phyloP scores from a whole-genome alignment of 2,113 vertebrate genomes.

The Coturnix japonica region DNA sequence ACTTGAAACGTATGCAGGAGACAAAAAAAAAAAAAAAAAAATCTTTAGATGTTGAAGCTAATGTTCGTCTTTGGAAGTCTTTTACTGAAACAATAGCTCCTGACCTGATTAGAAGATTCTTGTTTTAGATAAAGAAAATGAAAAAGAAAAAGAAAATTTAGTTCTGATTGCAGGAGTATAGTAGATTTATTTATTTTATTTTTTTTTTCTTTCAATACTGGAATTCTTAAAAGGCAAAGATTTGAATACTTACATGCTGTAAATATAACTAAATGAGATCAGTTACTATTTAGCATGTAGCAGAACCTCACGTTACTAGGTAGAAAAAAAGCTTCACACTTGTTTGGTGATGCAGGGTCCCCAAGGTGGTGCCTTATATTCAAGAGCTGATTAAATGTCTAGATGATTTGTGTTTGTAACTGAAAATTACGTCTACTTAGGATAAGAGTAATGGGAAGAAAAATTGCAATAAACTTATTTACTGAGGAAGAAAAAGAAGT shows the following conservation, averaged over 20 bases:
- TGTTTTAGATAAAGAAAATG: conserved; percentile 16
- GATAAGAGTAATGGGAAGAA: not conserved
- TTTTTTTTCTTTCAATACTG: not conserved
- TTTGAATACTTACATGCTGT: not conserved
- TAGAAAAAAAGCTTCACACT: not conserved
- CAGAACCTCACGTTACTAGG: not conserved
- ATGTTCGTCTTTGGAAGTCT: not conserved
- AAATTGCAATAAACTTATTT: not conserved
- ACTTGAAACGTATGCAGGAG: not conserved
- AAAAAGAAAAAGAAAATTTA: not conserved
- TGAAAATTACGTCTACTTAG: not conserved
- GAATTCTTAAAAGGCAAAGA: conserved; percentile 7
- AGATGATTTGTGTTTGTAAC: not conserved
- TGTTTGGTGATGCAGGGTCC: not conserved
- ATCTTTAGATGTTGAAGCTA: conserved; percentile 29
- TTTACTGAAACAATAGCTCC: conserved; percentile 28
- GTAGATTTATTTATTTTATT: not conserved
- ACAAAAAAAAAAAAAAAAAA: not conserved
- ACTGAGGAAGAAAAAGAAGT: not conserved
- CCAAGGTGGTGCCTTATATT: not conserved
- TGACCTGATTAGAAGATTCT: not conserved
- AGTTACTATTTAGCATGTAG: not conserved
- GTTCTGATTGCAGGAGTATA: not conserved
- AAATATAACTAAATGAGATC: not conserved
- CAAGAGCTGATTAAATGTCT: not conserved